A percentile compares a stretch with the other conserved stretches of the same genome.
phyloP scores from a whole-genome alignment of 2,888 invertebrate species.

The Dusona sp. region DNA sequence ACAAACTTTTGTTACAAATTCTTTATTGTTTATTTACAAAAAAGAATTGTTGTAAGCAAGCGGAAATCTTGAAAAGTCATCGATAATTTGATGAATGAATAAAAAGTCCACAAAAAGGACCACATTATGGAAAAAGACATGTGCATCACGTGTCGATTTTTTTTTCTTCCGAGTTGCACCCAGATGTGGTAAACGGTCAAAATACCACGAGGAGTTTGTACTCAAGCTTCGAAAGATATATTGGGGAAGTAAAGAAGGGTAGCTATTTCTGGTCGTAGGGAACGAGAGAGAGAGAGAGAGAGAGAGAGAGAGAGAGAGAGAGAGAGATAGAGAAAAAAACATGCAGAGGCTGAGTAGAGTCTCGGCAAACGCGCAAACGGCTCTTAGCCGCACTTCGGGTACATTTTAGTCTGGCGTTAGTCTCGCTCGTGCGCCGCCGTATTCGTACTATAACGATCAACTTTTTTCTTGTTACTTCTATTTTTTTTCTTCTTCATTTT shows the following conservation, averaged over 20 bases:
- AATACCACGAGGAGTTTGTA: constrained; percentile 68
- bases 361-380: constrained; percentile 79
- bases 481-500: not conserved
- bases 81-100: not conserved
- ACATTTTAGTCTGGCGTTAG: constrained; percentile 82
- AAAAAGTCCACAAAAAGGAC: not conserved
- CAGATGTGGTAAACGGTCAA: constrained; percentile 59
- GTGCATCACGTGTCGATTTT: not conserved
- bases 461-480: constrained; percentile 70
- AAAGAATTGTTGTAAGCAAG: not conserved
- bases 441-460: constrained; percentile 76
- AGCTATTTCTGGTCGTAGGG: constrained; percentile 84
- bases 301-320: constrained; percentile 77
- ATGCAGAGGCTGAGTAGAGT: constrained; percentile 50
- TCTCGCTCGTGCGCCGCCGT: constrained; percentile 79
- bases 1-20: not conserved
- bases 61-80: not conserved
- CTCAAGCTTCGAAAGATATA: constrained; percentile 79
- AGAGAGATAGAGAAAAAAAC: constrained; percentile 78
- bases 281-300: constrained; percentile 79
- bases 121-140: constrained; percentile 1
- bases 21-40: not conserved
- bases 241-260: constrained; percentile 84
- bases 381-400: constrained; percentile 81
- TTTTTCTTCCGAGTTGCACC: constrained; percentile 24